A percentile compares a stretch with the other conserved stretches of the same genome.
Conservation (phyloP, 2,113 vertebrate species). For the Cephalopterus ornatus region DNA sequence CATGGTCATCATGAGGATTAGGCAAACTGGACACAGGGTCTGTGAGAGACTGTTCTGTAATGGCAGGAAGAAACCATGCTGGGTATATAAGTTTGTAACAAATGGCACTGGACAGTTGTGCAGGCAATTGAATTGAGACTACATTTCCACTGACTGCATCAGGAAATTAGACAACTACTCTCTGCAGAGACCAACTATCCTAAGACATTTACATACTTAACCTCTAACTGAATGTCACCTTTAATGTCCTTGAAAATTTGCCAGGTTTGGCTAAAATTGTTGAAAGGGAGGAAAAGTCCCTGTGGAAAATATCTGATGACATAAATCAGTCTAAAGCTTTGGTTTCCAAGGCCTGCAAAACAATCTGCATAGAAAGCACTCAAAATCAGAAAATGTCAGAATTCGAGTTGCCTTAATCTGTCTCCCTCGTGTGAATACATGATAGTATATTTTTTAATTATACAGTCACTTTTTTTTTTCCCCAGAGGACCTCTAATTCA, state of each 20-base stretch:
- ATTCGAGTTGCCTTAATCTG: background rate
- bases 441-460: slow-evolving; percentile 38
- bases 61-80: background rate
- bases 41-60: background rate
- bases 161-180: background rate
- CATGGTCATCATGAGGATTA: background rate
- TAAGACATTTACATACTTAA: background rate
- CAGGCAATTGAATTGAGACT: background rate
- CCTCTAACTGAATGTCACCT: background rate
- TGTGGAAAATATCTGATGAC: background rate
- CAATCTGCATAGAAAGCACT: background rate
- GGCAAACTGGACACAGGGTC: background rate
- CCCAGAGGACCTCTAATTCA: background rate
- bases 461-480: background rate
- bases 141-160: background rate
- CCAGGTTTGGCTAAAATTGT: background rate
- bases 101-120: background rate
- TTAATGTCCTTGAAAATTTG: background rate
- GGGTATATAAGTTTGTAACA: background rate
- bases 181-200: background rate
- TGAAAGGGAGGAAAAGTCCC: background rate
- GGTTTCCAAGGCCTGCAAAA: background rate
- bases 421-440: background rate
- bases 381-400: background rate
- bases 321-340: background rate